Conservation (phyloP, 1,140 invertebrate species). For the Papilio glaucus region DNA sequence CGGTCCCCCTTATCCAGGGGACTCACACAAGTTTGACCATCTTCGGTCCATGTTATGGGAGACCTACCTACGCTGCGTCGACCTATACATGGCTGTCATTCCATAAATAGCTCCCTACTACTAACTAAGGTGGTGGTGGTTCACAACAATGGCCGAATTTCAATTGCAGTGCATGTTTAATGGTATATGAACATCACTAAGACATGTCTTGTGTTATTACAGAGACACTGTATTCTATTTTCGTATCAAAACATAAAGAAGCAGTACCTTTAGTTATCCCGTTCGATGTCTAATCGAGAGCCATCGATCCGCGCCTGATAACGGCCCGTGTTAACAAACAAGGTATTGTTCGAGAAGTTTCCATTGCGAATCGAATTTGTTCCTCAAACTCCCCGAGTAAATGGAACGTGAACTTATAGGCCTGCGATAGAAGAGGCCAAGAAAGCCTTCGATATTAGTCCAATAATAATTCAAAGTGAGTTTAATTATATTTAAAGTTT, state of each 20-base stretch:
- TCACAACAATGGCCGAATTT: too few relatives aligned
- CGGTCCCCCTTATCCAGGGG: too few relatives aligned
- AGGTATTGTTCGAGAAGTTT: conserved; percentile 52
- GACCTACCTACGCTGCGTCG: too few relatives aligned
- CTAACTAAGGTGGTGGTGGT: too few relatives aligned
- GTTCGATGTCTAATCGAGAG: conserved; percentile 4
- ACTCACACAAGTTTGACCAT: too few relatives aligned
- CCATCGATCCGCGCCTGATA: conserved; percentile 33
- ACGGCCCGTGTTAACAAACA: conserved; percentile 43
- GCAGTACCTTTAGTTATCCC: not conserved
- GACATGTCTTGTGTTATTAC: too few relatives aligned
- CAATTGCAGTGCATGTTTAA: too few relatives aligned
- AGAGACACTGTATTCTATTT: not conserved
- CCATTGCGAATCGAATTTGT: conserved; percentile 52
- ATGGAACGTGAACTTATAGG: conserved; percentile 46
- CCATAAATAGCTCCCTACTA: too few relatives aligned
- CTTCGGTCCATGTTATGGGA: too few relatives aligned
- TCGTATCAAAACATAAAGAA: not conserved
- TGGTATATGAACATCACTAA: too few relatives aligned
- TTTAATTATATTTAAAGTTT: too few relatives aligned
- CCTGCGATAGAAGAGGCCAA: conserved; percentile 38
- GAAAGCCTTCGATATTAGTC: not conserved
- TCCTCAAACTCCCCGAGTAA: conserved; percentile 53
- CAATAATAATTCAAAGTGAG: not conserved
- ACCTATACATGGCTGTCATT: too few relatives aligned